Percentiles rank a stretch among this genome's conserved stretches.
These are phyloP conservation scores for Protobothrops mucrosquamatus DNA, from an alignment of 2,113 vertebrate genomes.

Conservation along the genomic window DNA sequence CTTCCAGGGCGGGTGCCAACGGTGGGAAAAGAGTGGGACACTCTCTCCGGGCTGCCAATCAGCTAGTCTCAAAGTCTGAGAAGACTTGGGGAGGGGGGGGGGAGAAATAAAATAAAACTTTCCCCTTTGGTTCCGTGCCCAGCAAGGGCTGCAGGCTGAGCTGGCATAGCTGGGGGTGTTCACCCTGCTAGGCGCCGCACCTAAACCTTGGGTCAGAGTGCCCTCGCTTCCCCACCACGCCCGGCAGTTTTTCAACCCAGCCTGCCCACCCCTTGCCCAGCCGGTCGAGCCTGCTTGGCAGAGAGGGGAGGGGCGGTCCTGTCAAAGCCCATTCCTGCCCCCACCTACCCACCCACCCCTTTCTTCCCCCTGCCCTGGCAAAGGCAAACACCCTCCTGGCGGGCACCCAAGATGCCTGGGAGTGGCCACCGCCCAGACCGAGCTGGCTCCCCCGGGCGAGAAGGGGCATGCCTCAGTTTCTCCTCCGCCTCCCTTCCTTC, in stretches of 20 bases:
- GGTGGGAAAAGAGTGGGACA: neutral
- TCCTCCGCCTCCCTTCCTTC: too few relatives aligned
- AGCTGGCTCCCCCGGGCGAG: constrained; percentile 41
- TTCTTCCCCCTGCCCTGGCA: neutral
- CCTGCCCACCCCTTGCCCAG: constrained; percentile 29
- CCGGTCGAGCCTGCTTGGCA: constrained; percentile 62
- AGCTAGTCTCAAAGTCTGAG: neutral
- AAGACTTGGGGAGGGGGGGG: neutral
- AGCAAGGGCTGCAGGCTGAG: neutral
- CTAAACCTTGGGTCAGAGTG: constrained; percentile 7
- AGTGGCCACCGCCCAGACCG: constrained; percentile 35
- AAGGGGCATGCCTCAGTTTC: constrained; percentile 40
- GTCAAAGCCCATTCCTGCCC: constrained; percentile 46
- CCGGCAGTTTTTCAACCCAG: neutral
- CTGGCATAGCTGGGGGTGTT: constrained; percentile 8
- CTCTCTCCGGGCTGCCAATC: neutral
- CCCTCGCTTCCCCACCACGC: neutral
- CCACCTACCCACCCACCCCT: constrained; percentile 28
- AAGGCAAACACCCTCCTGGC: constrained; percentile 58
- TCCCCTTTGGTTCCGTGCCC: neutral
- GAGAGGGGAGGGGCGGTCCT: constrained; percentile 50
- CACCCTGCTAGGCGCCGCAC: neutral
- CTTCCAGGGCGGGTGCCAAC: neutral
- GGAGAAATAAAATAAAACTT: neutral
- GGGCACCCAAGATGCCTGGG: constrained; percentile 51